Conservation (phyloP, 2,113 vertebrate genomes). For the Hydropotes inermis region DNA sequence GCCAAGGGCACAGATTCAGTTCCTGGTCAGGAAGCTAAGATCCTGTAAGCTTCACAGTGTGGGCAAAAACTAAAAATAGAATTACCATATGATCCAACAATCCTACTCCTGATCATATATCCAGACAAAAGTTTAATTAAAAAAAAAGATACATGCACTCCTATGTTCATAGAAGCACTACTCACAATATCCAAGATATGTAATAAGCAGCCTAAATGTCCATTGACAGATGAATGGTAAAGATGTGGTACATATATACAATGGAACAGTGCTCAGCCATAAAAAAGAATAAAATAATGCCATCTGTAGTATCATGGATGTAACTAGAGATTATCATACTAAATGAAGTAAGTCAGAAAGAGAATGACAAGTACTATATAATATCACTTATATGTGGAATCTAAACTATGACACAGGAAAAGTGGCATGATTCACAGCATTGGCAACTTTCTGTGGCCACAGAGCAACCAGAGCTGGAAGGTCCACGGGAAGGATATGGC, state of each 20-base stretch:
- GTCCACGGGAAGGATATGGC: background rate
- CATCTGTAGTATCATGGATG: background rate
- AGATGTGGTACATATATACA: background rate
- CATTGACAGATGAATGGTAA: background rate
- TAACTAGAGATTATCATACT: background rate
- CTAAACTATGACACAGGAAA: background rate
- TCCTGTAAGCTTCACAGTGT: background rate
- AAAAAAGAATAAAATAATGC: background rate
- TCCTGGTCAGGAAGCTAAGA: background rate
- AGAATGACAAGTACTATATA: background rate
- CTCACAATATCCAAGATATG: background rate
- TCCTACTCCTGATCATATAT: background rate
- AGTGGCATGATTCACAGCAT: accelerated
- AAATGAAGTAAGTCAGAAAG: background rate
- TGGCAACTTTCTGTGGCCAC: background rate
- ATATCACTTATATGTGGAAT: background rate
- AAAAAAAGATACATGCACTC: background rate
- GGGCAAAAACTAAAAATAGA: background rate
- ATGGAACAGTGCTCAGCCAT: background rate
- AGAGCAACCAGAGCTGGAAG: background rate
- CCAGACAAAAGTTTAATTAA: background rate
- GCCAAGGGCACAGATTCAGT: background rate
- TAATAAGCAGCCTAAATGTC: background rate
- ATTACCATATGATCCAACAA: background rate
- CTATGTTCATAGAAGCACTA: background rate